phyloP scores from a whole-genome alignment of 23 tunicate species.

The Phallusia fumigata region DNA sequence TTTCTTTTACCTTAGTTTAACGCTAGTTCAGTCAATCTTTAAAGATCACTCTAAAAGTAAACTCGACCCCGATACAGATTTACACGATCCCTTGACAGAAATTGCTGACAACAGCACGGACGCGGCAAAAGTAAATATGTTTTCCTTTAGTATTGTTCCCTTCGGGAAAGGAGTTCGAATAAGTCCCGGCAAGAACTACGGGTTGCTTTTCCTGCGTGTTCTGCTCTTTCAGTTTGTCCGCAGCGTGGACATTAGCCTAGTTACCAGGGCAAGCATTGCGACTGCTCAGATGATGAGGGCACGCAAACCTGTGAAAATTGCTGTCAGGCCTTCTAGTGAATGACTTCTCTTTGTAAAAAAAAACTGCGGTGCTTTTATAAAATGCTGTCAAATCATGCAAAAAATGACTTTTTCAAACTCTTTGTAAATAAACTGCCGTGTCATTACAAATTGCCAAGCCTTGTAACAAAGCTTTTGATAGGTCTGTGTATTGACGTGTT shows the following conservation, averaged over 20 bases:
- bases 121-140: neutral
- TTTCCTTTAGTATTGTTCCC: slow-evolving; percentile 72
- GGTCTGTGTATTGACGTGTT: too few relatives aligned
- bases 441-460: too few relatives aligned
- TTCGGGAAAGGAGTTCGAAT: slow-evolving; percentile 90
- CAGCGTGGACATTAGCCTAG: slow-evolving; percentile 33
- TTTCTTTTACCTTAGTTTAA: too few relatives aligned
- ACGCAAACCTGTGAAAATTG: slow-evolving; percentile 52
- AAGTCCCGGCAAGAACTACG: slow-evolving; percentile 93
- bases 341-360: too few relatives aligned
- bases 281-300: slow-evolving; percentile 87
- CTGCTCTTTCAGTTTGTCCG: slow-evolving; percentile 68
- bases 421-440: too few relatives aligned
- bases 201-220: slow-evolving; percentile 59
- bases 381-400: too few relatives aligned
- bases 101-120: neutral
- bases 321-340: slow-evolving; percentile 8
- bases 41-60: too few relatives aligned
- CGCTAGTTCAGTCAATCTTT: too few relatives aligned
- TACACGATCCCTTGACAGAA: neutral
- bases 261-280: slow-evolving; percentile 1
- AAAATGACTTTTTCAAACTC: too few relatives aligned
- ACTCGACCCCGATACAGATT: slow-evolving; percentile 55
- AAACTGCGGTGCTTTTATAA: too few relatives aligned
- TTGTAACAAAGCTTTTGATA: too few relatives aligned